A percentile compares a stretch with the other conserved stretches of the same genome.
phyloP scores from a whole-genome alignment of 1,140 invertebrate species.

The Trichonephila clavipes region DNA sequence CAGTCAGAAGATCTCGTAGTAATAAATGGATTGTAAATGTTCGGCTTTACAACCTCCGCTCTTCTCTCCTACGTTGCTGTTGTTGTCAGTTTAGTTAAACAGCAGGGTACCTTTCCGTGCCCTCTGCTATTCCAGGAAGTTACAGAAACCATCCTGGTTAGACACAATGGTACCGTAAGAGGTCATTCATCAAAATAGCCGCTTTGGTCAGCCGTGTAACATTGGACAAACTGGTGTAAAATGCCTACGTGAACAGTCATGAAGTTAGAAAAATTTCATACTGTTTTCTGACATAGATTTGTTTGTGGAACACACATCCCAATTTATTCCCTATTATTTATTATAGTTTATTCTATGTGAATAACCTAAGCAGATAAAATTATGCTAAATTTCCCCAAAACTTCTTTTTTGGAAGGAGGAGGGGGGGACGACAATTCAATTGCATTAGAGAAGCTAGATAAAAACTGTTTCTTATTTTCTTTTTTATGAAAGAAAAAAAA shows the following conservation, averaged over 20 bases:
- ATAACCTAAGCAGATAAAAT: no score
- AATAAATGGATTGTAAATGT: constrained; percentile 22
- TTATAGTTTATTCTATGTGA: no score
- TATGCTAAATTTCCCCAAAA: no score
- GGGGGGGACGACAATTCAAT: no score
- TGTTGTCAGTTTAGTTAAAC: constrained; percentile 34
- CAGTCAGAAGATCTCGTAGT: background rate
- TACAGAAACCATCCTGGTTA: background rate
- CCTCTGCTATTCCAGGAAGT: background rate
- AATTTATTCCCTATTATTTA: no score
- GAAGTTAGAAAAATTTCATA: background rate
- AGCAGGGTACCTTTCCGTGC: background rate
- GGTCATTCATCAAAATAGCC: constrained; percentile 2
- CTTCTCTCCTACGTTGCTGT: background rate
- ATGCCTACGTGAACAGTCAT: background rate
- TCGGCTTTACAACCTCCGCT: background rate
- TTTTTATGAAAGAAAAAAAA: no score
- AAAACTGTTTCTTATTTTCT: no score
- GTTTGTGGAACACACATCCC: no score
- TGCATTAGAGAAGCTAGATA: no score
- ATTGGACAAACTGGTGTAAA: background rate
- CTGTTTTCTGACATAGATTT: no score
- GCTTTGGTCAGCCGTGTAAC: background rate
- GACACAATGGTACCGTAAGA: background rate
- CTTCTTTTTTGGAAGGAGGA: no score